Percentiles rank a stretch among this genome's conserved stretches.
Conservation (phyloP, 2,797 vertebrate species). For the Simalia tracyae region DNA sequence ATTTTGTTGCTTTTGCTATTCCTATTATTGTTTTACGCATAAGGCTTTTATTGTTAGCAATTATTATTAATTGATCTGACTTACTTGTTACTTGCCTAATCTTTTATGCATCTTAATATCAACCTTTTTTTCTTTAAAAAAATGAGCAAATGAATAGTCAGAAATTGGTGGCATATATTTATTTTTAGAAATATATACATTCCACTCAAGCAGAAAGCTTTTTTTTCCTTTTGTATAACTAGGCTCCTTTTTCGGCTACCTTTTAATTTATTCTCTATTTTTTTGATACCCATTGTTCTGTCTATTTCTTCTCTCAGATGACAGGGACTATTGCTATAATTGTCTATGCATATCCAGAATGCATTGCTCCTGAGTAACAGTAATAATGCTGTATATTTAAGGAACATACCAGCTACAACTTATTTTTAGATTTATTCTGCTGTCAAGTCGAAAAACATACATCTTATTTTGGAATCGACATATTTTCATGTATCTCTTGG, state of each 20-base stretch:
- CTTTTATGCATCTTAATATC: neutral
- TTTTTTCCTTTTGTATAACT: neutral
- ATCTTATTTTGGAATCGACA: slow-evolving; percentile 18
- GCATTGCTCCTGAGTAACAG: slow-evolving; percentile 13
- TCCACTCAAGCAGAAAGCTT: slow-evolving; percentile 45
- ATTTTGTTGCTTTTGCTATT: neutral
- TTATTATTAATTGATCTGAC: slow-evolving; percentile 7
- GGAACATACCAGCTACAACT: slow-evolving; percentile 15
- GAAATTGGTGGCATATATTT: slow-evolving; percentile 53
- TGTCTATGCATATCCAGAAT: slow-evolving; percentile 23
- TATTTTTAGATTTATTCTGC: slow-evolving; percentile 52
- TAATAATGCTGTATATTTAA: slow-evolving; percentile 35
- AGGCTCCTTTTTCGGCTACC: slow-evolving; percentile 24
- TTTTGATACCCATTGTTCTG: slow-evolving; percentile 36
- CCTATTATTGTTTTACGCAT: neutral
- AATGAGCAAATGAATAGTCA: neutral
- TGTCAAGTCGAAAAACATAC: slow-evolving; percentile 43
- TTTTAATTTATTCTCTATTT: slow-evolving; percentile 10
- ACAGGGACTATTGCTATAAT: slow-evolving; percentile 28
- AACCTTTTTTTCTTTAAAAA: neutral
- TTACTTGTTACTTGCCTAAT: neutral
- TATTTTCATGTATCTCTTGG: slow-evolving; percentile 42
- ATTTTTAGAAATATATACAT: slow-evolving; percentile 35
- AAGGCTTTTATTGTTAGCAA: neutral
- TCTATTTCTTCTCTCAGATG: slow-evolving; percentile 34